Percentiles rank a stretch among this genome's conserved stretches.
Conservation (phyloP, 23 tunicate genomes). For the Clavelina lepadiformis region DNA sequence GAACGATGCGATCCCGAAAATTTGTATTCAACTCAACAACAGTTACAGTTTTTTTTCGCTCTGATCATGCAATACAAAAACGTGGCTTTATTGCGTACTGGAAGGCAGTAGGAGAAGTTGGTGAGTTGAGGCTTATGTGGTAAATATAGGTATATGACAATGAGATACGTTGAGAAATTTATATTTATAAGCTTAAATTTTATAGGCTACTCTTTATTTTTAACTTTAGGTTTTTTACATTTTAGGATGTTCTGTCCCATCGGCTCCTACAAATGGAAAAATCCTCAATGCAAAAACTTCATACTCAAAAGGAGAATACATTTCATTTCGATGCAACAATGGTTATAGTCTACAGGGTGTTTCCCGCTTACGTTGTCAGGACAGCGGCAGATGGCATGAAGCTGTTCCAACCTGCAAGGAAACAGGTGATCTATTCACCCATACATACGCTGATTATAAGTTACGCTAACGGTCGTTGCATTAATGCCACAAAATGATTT, state of each 20-base stretch:
- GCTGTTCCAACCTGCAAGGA: slow-evolving; percentile 13
- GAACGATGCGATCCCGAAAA: background rate
- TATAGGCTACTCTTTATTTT: no score
- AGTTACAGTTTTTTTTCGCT: slow-evolving; percentile 18
- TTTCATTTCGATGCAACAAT: slow-evolving; percentile 9
- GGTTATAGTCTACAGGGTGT: slow-evolving; percentile 25
- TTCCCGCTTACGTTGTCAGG: slow-evolving; percentile 11
- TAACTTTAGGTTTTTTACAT: background rate
- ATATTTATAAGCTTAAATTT: no score
- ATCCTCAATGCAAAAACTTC: background rate
- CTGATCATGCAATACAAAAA: slow-evolving; percentile 7
- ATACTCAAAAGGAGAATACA: slow-evolving; percentile 2
- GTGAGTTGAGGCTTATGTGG: slow-evolving; percentile 18
- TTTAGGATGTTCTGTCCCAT: background rate
- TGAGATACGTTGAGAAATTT: no score
- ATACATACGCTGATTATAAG: background rate
- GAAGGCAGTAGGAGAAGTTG: slow-evolving; percentile 12
- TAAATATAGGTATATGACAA: no score
- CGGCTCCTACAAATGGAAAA: slow-evolving; percentile 4
- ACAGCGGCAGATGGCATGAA: slow-evolving; percentile 20
- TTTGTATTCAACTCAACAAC: slow-evolving; percentile 8
- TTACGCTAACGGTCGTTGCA: no score
- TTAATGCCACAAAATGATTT: background rate
- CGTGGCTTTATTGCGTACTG: slow-evolving; percentile 24
- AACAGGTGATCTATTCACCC: background rate